Evolutionary conservation across 1,140 invertebrate genomes (phyloP).

Genomic region (Papilio polytes): DNA sequence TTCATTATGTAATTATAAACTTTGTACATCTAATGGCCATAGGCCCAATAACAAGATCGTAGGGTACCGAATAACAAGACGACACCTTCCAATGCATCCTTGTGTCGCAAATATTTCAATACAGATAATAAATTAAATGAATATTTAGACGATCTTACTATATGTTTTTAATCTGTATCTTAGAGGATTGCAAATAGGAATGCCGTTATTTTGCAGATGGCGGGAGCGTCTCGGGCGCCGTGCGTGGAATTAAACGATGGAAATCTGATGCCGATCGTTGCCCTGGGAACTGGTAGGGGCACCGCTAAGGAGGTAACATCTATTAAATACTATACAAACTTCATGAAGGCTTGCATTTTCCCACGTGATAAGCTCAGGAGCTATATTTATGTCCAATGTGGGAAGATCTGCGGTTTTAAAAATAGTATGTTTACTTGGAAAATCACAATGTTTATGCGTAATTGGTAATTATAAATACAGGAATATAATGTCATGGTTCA

Average conservation of each 20-base stretch:
- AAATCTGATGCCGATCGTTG: conserved; percentile 86
- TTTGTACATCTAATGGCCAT: too few relatives aligned
- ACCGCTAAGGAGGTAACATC: conserved; percentile 67
- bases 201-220: conserved; percentile 51
- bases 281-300: conserved; percentile 89
- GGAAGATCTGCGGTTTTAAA: too few relatives aligned
- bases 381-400: too few relatives aligned
- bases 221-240: conserved; percentile 64
- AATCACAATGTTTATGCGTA: background rate
- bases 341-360: background rate
- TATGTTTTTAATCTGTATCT: background rate
- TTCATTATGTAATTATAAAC: too few relatives aligned
- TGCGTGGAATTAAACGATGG: conserved; percentile 85
- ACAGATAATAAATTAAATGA: background rate
- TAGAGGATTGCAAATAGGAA: background rate
- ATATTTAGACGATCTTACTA: background rate
- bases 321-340: background rate
- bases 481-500: background rate
- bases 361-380: too few relatives aligned
- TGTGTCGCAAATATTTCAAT: too few relatives aligned
- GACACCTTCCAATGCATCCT: too few relatives aligned
- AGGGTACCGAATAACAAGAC: too few relatives aligned
- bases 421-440: background rate
- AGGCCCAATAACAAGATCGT: too few relatives aligned
- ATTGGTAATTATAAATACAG: background rate